Conservation (phyloP, 1,140 invertebrate genomes). For the Nymphalis io region DNA sequence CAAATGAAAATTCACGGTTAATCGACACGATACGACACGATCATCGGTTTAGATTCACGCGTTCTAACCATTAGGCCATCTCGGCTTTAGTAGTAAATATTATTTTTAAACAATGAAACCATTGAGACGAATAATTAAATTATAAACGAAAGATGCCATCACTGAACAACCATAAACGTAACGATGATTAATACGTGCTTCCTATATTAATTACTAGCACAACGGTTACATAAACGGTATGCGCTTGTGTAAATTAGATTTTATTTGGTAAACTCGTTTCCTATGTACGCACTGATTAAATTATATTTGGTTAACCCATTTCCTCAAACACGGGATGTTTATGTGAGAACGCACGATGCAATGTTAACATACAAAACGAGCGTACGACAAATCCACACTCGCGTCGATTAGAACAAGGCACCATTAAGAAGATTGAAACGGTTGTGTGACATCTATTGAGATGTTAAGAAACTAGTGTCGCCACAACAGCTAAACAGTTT, state of each 20-base stretch:
- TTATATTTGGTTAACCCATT: conserved; percentile 68
- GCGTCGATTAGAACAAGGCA: conserved; percentile 37
- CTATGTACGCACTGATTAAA: conserved; percentile 50
- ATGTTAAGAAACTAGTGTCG: conserved; percentile 23
- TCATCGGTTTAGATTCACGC: too few species aligned
- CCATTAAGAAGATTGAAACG: conserved; percentile 35
- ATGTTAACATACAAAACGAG: conserved; percentile 62
- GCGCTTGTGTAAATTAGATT: conserved; percentile 33
- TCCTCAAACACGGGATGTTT: conserved; percentile 65
- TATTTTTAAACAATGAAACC: too few species aligned
- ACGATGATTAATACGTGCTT: conserved; percentile 17
- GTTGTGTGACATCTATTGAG: conserved; percentile 23
- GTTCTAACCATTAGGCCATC: too few species aligned
- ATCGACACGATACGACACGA: too few species aligned
- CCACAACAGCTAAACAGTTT: background rate
- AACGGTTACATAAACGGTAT: conserved; percentile 17
- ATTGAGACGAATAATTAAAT: background rate
- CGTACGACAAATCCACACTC: conserved; percentile 50
- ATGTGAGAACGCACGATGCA: conserved; percentile 35
- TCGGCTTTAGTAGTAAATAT: too few species aligned
- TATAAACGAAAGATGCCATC: background rate
- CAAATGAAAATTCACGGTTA: too few species aligned
- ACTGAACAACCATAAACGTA: conserved; percentile 6
- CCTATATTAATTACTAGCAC: conserved; percentile 11
- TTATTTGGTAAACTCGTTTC: conserved; percentile 46